phyloP scores from a whole-genome alignment of 2,888 invertebrate species.

The Microdon myrmicae region DNA sequence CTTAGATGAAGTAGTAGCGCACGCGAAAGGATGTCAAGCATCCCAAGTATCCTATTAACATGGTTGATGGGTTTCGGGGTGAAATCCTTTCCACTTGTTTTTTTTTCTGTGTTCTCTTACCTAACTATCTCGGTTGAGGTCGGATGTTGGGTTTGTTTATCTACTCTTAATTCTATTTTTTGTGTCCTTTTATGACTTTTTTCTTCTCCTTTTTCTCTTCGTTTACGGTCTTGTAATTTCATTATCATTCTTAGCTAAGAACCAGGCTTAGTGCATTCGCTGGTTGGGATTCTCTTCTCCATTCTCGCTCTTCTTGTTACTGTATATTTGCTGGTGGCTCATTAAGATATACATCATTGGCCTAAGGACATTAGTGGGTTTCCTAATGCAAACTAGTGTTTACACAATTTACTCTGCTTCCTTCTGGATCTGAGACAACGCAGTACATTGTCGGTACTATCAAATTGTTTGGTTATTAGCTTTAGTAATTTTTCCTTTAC shows the following conservation, averaged over 20 bases:
- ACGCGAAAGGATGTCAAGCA: conserved; percentile 47
- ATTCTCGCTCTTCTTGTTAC: too few species aligned
- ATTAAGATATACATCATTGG: conserved; percentile 25
- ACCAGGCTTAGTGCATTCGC: conserved; percentile 28
- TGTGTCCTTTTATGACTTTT: too few species aligned
- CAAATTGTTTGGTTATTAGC: conserved; percentile 19
- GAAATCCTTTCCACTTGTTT: conserved; percentile 3
- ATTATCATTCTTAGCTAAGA: conserved; percentile 41
- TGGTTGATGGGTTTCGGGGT: conserved; percentile 35
- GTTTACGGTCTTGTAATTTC: conserved; percentile 40
- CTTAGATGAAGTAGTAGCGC: conserved; percentile 9
- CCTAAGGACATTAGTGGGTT: conserved; percentile 39
- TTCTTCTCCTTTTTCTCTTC: conserved; percentile 5
- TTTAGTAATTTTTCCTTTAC: conserved; percentile 9
- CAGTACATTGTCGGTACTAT: conserved; percentile 25
- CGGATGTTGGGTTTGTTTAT: conserved; percentile 5
- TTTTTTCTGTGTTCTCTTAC: too few species aligned
- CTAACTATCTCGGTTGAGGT: not conserved
- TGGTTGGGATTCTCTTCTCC: too few species aligned
- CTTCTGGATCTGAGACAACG: conserved; percentile 19
- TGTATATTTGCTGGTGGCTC: too few species aligned
- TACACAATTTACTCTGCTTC: conserved; percentile 22
- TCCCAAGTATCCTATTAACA: conserved; percentile 48
- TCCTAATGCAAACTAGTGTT: conserved; percentile 33
- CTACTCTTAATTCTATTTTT: conserved; percentile 5